Conservation (phyloP, 2,797 vertebrate genomes). For the Mastacembelus armatus region DNA sequence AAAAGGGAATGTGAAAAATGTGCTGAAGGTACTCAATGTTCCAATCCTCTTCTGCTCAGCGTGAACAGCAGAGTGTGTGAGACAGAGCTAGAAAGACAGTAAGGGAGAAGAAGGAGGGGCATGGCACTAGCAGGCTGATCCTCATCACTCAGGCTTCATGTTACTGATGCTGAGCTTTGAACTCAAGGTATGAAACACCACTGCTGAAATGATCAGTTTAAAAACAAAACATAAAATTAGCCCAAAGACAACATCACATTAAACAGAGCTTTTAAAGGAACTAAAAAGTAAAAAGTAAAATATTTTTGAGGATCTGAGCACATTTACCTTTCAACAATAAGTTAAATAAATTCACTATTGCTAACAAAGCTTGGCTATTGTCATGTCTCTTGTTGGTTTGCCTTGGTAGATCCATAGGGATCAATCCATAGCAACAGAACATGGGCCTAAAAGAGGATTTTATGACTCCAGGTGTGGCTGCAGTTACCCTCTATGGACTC, state of each 20-base stretch:
- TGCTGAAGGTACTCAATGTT: conserved; percentile 81
- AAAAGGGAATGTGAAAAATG: conserved; percentile 82
- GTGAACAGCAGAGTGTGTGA: conserved; percentile 53
- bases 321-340: neutral
- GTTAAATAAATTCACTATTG: neutral
- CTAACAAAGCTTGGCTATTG: neutral
- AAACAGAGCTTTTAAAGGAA: neutral
- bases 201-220: neutral
- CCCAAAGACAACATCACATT: neutral
- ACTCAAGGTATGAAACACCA: neutral
- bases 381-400: conserved; percentile 9
- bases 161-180: conserved; percentile 32
- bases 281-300: neutral
- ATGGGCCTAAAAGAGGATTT: conserved; percentile 44
- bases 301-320: neutral
- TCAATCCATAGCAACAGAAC: conserved; percentile 30
- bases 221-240: neutral
- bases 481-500: conserved; percentile 35
- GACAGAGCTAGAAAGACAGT: conserved; percentile 9
- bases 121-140: conserved; percentile 48
- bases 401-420: no score
- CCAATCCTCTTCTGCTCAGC: conserved; percentile 62
- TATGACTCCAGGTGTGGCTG: conserved; percentile 64
- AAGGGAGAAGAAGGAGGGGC: conserved; percentile 29
- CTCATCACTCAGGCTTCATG: conserved; percentile 55